A percentile compares a stretch with the other conserved stretches of the same genome.
Conservation (phyloP, 1,140 invertebrate species). For the Charaxes varanes region DNA sequence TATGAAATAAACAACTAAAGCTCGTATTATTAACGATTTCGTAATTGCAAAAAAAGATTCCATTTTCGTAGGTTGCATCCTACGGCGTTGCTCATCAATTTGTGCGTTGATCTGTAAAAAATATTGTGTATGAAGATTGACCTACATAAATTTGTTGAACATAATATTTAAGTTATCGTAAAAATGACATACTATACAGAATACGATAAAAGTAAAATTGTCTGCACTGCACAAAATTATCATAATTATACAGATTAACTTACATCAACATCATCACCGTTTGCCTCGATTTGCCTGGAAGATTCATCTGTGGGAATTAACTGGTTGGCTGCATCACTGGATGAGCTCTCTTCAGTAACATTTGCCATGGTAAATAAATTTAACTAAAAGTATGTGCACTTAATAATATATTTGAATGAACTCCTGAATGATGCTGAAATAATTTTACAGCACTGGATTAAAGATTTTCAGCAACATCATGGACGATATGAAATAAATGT, state of each 20-base stretch:
- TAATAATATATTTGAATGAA: conserved; percentile 3
- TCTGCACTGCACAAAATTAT: too few relatives aligned
- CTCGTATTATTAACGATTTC: conserved; percentile 89
- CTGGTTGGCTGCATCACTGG: conserved; percentile 26
- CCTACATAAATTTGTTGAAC: conserved; percentile 4
- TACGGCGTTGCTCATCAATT: conserved; percentile 50
- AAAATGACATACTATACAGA: background rate
- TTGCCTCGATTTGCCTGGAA: conserved; percentile 19
- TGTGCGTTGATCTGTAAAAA: conserved; percentile 58
- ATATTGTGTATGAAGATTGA: conserved; percentile 7
- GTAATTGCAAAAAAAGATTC: conserved; percentile 89
- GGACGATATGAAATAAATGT: too few relatives aligned
- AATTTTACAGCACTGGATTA: conserved; percentile 20
- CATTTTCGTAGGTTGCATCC: conserved; percentile 79
- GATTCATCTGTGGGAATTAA: conserved; percentile 33
- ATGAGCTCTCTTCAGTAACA: conserved; percentile 26
- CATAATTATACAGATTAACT: conserved; percentile 15
- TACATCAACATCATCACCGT: conserved; percentile 33
- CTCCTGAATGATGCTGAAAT: conserved; percentile 15
- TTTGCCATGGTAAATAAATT: conserved; percentile 27
- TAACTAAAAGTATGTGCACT: conserved; percentile 4
- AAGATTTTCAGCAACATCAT: conserved; percentile 19
- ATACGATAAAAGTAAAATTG: too few relatives aligned
- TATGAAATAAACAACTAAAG: conserved; percentile 95
- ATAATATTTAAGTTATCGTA: background rate